Evolutionary conservation across 2,113 vertebrate genomes (phyloP), one percentile per base, ranked within the genome.

Genomic region (Columbina picui): DNA sequence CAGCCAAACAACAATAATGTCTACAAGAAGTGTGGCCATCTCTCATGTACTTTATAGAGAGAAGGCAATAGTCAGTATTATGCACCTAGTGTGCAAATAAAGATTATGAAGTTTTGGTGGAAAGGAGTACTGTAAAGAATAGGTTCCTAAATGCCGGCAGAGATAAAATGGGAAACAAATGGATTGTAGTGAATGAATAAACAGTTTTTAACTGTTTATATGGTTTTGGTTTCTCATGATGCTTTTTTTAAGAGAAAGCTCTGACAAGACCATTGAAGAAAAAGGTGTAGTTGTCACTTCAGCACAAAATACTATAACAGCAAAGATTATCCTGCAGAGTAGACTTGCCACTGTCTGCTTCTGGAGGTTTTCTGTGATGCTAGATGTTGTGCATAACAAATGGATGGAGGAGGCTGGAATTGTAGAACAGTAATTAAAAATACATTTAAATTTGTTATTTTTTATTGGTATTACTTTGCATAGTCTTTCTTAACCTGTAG

Each of bases 31-130:
- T 39, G 41, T 91, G 25, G 3, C 38, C 7, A 50, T 55, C 60
- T 80, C 14, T 47, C 10, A 49, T 45, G 29, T 39, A 11, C 19
- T 61, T 78, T 23, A 4, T 22, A 55, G 25, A 68, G 80, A 64
- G 20, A 21, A 65, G 10, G 2, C 13, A 8, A 29, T 18, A 50
- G 2, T 45, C 0, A 1, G 9, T 57, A 34, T 53, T 68, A 36
- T 12, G 12, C 10, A 70, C 26, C 26, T 57, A 84, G 34, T 43
- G 60, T 39, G 13, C n/a, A 76, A 79, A 75, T 15, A 43, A 69
- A 36, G 26, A 30, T 59, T 45, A 32, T 57, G 14, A 80, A 34
- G 15, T 84, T 87, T 91, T 68, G 20, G 1, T 2, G 1, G 23
- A 75, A 18, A 34, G 8, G 23, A 75, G 2, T 38, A 19, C 32